A percentile compares a stretch with the other conserved stretches of the same genome.
These are phyloP conservation scores for Drosophila setifemur DNA, from an alignment of 1,140 invertebrate genomes.

Conservation along the genomic window DNA sequence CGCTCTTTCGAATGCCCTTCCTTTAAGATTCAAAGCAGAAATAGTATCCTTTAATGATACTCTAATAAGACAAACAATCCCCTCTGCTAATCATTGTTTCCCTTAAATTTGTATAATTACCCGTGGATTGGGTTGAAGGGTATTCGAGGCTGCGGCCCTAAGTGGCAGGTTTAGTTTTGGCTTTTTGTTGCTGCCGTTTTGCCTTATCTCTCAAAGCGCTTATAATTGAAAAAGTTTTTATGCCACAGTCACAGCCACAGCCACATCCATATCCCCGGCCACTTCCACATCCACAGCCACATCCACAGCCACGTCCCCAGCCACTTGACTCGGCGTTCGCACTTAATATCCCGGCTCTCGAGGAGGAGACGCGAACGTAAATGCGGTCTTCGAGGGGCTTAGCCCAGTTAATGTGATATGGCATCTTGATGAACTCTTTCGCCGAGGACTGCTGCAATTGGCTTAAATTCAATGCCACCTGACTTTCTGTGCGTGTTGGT, in stretches of 20 bases:
- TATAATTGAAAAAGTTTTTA: conserved; percentile 75
- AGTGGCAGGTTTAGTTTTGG: too few relatives aligned
- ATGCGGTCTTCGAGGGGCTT: conserved; percentile 11
- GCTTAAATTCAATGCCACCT: conserved; percentile 11
- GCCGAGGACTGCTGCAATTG: neutral
- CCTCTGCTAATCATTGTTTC: too few relatives aligned
- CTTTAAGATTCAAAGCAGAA: too few relatives aligned
- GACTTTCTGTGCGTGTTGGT: neutral
- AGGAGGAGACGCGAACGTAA: neutral
- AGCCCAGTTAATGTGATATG: conserved; percentile 23
- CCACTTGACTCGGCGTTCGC: conserved; percentile 58
- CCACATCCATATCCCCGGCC: neutral
- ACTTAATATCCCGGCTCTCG: conserved; percentile 58
- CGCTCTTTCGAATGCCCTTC: too few relatives aligned
- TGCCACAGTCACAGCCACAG: conserved; percentile 24
- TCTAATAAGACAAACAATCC: too few relatives aligned
- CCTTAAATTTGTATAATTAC: too few relatives aligned
- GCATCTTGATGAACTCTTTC: conserved; percentile 27
- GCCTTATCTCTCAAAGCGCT: conserved; percentile 44
- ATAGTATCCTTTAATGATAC: too few relatives aligned
- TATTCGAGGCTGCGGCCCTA: too few relatives aligned
- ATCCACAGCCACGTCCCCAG: neutral
- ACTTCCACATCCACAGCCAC: conserved; percentile 20
- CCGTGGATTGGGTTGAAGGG: too few relatives aligned
- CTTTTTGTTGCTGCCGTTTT: conserved; percentile 17